phyloP scores from a whole-genome alignment of 2,113 vertebrate species.

The Nesoenas mayeri region DNA sequence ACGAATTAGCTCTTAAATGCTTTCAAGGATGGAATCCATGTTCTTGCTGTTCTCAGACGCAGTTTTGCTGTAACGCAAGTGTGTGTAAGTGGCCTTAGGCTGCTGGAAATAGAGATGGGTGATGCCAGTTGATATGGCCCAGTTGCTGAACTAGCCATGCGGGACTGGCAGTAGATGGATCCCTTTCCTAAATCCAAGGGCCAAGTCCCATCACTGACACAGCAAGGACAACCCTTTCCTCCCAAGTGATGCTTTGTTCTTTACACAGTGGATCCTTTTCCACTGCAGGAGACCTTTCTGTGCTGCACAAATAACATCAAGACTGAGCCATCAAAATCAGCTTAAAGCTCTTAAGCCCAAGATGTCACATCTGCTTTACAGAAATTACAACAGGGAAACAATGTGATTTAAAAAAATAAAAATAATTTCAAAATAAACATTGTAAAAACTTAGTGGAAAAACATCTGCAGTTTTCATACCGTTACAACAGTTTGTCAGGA shows the following conservation, averaged over 20 bases:
- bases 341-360: constrained; percentile 20
- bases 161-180: neutral
- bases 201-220: neutral
- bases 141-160: neutral
- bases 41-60: neutral
- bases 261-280: neutral
- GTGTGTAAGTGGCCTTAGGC: neutral
- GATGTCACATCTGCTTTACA: constrained; percentile 64
- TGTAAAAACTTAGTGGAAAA: constrained; percentile 61
- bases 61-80: neutral
- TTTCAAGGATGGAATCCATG: neutral
- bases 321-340: constrained; percentile 5
- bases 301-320: neutral
- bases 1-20: neutral
- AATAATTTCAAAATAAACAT: constrained; percentile 47
- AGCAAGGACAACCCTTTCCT: neutral
- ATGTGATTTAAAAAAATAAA: neutral
- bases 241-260: neutral
- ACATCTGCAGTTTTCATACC: constrained; percentile 54
- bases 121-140: neutral
- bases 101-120: neutral
- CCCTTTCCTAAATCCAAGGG: neutral
- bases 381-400: constrained; percentile 64
- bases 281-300: neutral
- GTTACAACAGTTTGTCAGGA: constrained; percentile 41